A percentile compares a stretch with the other conserved stretches of the same genome.
phyloP scores from a whole-genome alignment of 2,797 vertebrate species.

The Pseudocheirus occidentalis region DNA sequence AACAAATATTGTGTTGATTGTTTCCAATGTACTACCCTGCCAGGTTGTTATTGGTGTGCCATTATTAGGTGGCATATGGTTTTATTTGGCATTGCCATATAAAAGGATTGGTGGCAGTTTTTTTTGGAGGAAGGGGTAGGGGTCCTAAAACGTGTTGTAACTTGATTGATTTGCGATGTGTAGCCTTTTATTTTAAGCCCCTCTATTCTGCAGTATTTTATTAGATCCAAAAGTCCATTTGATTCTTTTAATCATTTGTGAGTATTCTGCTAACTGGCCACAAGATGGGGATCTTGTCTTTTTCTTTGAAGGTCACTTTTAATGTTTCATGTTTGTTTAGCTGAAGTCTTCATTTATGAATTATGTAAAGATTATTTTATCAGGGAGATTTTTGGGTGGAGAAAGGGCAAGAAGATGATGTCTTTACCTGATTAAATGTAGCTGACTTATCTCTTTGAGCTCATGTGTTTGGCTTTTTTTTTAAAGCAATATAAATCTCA shows the following conservation, averaged over 20 bases:
- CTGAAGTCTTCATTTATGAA: constrained; percentile 17
- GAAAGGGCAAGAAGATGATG: background rate
- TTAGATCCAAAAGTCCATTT: background rate
- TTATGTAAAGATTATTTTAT: background rate
- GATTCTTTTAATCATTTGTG: background rate
- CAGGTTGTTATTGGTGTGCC: background rate
- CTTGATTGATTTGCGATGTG: background rate
- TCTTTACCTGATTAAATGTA: background rate
- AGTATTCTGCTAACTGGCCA: constrained; percentile 76
- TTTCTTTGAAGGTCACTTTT: constrained; percentile 20
- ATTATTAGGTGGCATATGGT: background rate
- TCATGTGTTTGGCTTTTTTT: background rate
- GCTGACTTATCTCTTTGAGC: background rate
- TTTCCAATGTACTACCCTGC: background rate
- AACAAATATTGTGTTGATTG: background rate
- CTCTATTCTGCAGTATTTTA: background rate
- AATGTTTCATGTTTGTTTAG: constrained; percentile 37
- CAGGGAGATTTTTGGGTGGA: background rate
- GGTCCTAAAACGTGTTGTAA: background rate
- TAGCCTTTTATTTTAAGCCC: background rate
- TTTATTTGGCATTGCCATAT: background rate
- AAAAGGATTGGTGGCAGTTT: background rate
- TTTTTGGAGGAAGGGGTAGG: background rate
- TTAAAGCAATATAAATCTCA: background rate
- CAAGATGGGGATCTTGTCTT: constrained; percentile 82